phyloP scores from a whole-genome alignment of 53 echinoderm and acorn worm genomes.

The Glandiceps talaboti region DNA sequence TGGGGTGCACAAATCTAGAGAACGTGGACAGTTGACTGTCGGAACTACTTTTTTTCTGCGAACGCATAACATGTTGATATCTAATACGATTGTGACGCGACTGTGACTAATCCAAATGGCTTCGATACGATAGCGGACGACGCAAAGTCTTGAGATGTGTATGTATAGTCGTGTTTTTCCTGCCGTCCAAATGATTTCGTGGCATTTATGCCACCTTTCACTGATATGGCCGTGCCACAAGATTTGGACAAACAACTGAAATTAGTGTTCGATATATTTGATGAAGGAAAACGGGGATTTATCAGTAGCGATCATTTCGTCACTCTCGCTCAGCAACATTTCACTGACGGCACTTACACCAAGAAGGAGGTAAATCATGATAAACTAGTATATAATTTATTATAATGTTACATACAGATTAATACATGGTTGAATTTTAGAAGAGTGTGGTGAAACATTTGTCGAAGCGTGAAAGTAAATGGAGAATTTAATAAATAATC shows the following conservation, averaged over 20 bases:
- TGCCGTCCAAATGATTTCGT: neutral
- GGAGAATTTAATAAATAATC: no score
- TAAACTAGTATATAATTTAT: no score
- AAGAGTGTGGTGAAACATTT: no score
- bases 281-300: conserved; percentile 18
- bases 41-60: no score
- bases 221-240: neutral
- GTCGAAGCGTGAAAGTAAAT: no score
- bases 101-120: no score
- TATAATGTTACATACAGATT: no score
- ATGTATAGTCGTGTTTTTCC: neutral
- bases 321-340: conserved; percentile 18
- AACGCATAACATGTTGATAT: no score
- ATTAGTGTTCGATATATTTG: conserved; percentile 17
- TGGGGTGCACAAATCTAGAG: no score
- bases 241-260: neutral
- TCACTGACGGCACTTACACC: conserved; percentile 2
- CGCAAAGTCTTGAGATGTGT: neutral
- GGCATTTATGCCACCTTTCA: neutral
- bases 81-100: no score
- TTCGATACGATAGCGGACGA: neutral
- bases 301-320: conserved; percentile 23
- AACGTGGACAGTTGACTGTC: no score
- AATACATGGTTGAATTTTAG: no score
- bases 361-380: neutral